These are phyloP conservation scores for Nothura maculosa DNA, from an alignment of 2,797 vertebrate species.

Conservation along the genomic window DNA sequence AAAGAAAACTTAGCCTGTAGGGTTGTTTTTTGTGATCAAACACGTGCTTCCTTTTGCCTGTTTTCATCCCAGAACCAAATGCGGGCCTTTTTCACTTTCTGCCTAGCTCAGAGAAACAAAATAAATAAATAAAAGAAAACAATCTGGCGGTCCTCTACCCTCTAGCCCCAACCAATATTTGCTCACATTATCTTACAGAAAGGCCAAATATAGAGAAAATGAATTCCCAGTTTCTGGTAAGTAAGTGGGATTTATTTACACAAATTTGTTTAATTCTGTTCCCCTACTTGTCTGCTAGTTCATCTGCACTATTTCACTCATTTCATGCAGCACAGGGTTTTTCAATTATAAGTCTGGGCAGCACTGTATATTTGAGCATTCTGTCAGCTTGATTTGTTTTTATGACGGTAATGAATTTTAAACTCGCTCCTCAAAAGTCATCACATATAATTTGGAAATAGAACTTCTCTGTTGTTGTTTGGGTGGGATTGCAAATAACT, in stretches of 20 bases:
- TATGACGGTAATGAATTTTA: slow-evolving; percentile 65
- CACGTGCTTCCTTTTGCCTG: not conserved
- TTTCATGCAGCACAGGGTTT: slow-evolving; percentile 71
- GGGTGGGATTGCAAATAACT: not conserved
- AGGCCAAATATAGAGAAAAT: slow-evolving; percentile 44
- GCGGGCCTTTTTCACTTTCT: not conserved
- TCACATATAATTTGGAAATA: not conserved
- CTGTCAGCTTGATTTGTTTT: slow-evolving; percentile 70
- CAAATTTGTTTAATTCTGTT: slow-evolving; percentile 69
- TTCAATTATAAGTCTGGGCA: slow-evolving; percentile 69
- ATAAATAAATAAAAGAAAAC: not conserved
- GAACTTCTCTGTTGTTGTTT: not conserved
- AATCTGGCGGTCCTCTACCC: not conserved
- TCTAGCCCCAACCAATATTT: slow-evolving; percentile 27
- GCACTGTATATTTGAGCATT: slow-evolving; percentile 54
- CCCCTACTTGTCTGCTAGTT: slow-evolving; percentile 45
- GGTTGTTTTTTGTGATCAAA: not conserved
- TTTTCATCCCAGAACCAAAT: not conserved
- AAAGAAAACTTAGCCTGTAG: not conserved
- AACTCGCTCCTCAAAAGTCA: slow-evolving; percentile 46
- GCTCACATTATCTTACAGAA: slow-evolving; percentile 26
- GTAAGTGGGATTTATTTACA: slow-evolving; percentile 57
- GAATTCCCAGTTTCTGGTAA: slow-evolving; percentile 35
- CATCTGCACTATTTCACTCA: slow-evolving; percentile 64
- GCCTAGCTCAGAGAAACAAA: not conserved